These are phyloP conservation scores for Volucella inflata DNA, from an alignment of 2,888 invertebrate genomes.

Conservation along the genomic window DNA sequence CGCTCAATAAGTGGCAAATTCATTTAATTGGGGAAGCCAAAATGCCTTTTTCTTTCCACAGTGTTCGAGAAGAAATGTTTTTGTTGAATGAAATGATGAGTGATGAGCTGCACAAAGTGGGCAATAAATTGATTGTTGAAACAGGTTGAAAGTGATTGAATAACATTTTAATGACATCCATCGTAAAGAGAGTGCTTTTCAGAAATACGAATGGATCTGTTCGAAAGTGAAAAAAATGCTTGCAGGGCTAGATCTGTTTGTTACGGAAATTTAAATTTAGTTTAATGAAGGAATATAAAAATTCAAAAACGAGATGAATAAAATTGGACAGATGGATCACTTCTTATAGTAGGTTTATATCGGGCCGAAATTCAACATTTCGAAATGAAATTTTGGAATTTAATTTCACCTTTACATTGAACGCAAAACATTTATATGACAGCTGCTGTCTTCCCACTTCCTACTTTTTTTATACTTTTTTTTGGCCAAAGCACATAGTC, in stretches of 20 bases:
- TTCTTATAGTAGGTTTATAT: too few species aligned
- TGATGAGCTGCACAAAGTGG: neutral
- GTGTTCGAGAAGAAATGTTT: slow-evolving; percentile 67
- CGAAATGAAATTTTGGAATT: too few species aligned
- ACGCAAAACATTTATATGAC: too few species aligned
- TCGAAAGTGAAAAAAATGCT: neutral
- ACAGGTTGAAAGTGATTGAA: slow-evolving; percentile 47
- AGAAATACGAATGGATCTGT: neutral
- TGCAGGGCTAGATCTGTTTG: slow-evolving; percentile 3
- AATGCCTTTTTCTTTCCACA: slow-evolving; percentile 32
- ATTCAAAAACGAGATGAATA: too few species aligned
- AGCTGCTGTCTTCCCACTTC: too few species aligned
- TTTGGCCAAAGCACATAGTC: too few species aligned
- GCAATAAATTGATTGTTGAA: slow-evolving; percentile 20
- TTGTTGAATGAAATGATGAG: slow-evolving; percentile 56
- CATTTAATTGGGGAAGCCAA: neutral
- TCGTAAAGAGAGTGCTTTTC: slow-evolving; percentile 14
- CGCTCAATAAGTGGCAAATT: slow-evolving; percentile 28
- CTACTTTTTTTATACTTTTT: too few species aligned
- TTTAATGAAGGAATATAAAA: too few species aligned
- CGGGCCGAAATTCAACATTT: too few species aligned
- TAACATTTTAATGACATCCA: slow-evolving; percentile 36
- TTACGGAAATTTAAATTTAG: neutral
- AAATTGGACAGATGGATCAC: too few species aligned
- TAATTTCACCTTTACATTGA: too few species aligned